These are phyloP conservation scores for Zenarchopterus dispar DNA, from an alignment of 2,797 vertebrate genomes.

Conservation along the genomic window DNA sequence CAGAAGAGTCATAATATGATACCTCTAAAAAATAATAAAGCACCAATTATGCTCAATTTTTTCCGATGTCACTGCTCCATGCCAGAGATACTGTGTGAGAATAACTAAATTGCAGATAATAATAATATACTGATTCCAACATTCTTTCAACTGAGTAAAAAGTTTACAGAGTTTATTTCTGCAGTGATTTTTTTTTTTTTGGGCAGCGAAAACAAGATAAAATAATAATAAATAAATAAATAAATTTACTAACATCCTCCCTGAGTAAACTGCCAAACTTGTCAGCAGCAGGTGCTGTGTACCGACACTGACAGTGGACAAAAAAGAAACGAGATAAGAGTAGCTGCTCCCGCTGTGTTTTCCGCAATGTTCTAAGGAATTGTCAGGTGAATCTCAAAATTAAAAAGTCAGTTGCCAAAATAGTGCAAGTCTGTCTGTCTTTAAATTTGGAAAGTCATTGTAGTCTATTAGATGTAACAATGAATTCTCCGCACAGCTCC, in stretches of 20 bases:
- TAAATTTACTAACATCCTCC: constrained; percentile 11
- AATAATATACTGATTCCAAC: background rate
- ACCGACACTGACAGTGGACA: constrained; percentile 10
- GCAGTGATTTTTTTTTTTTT: background rate
- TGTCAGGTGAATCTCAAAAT: constrained; percentile 28
- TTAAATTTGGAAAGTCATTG: constrained; percentile 28
- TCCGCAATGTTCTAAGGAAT: constrained; percentile 12
- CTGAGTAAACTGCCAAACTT: constrained; percentile 9
- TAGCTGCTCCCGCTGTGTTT: constrained; percentile 1
- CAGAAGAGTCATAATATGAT: constrained; percentile 7
- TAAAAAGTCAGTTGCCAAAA: constrained; percentile 24
- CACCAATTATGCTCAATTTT: background rate
- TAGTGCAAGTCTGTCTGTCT: constrained; percentile 17
- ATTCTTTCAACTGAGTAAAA: background rate
- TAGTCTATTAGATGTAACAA: constrained; percentile 13
- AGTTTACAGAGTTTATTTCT: background rate
- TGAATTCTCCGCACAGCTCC: constrained; percentile 6
- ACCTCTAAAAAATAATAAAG: background rate
- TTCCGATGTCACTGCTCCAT: background rate
- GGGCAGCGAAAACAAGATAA: background rate
- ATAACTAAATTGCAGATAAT: background rate
- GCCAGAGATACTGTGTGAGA: background rate
- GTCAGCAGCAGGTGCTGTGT: constrained; percentile 11
- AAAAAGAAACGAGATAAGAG: constrained; percentile 30
- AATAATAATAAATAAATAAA: background rate